Evolutionary conservation across 2,888 invertebrate species (phyloP).

Genomic region (Drosophila diplacantha): DNA sequence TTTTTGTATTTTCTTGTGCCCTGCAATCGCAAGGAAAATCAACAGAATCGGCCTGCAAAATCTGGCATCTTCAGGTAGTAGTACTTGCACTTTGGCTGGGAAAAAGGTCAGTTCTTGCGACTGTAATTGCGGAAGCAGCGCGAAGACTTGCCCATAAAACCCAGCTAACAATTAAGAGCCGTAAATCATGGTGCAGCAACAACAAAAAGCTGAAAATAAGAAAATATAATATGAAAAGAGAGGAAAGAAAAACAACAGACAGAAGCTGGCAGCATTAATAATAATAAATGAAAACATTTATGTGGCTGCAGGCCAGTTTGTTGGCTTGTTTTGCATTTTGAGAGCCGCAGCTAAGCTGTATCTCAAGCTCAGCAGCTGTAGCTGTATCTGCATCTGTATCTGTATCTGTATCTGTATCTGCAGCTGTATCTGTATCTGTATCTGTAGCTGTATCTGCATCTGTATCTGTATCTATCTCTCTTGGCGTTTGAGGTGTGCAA

Average conservation of each 20-base stretch:
- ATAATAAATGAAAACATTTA: conserved; percentile 30
- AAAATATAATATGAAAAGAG: neutral
- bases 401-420: conserved; percentile 2
- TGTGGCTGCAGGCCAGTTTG: conserved; percentile 30
- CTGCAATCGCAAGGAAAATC: conserved; percentile 10
- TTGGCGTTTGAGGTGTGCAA: conserved; percentile 23
- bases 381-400: neutral
- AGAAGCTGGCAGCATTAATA: conserved; percentile 10
- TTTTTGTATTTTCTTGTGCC: neutral
- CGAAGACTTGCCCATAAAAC: conserved; percentile 13
- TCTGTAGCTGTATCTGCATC: neutral
- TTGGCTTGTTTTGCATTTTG: conserved; percentile 38
- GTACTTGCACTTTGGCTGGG: conserved; percentile 21
- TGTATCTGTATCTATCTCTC: conserved; percentile 11
- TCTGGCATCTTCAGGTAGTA: conserved; percentile 1
- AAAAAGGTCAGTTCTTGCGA: conserved; percentile 45
- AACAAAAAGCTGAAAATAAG: neutral
- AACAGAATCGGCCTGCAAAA: neutral
- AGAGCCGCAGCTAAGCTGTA: neutral
- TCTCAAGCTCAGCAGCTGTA: neutral
- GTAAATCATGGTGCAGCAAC: conserved; percentile 42
- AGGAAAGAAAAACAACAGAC: no score
- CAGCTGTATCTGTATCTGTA: conserved; percentile 4
- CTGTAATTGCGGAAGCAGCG: conserved; percentile 54
- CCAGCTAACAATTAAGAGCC: conserved; percentile 23